Evolutionary conservation across 1,140 invertebrate species (phyloP).

Genomic region (Bombus affinis): DNA sequence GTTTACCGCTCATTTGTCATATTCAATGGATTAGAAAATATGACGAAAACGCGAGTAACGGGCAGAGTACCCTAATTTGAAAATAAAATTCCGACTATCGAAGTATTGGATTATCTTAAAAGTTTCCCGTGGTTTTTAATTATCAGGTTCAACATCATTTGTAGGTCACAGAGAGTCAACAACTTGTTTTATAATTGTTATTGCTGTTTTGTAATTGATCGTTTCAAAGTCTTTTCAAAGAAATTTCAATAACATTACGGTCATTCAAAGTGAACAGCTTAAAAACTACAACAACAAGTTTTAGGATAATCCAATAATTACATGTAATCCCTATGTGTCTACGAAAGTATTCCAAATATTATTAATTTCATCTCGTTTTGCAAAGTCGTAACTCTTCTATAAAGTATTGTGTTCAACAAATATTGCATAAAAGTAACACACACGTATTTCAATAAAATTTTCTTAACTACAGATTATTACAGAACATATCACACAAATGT

Average conservation of each 20-base stretch:
- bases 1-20: slow-evolving; percentile 73
- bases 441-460: slow-evolving; percentile 10
- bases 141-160: neutral
- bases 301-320: neutral
- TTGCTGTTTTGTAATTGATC: neutral
- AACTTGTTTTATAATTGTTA: neutral
- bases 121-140: neutral
- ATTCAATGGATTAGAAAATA: slow-evolving; percentile 73
- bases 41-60: slow-evolving; percentile 62
- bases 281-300: neutral
- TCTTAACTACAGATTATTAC: slow-evolving; percentile 12
- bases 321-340: neutral
- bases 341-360: slow-evolving; percentile 9
- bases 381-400: neutral
- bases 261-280: neutral
- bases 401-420: slow-evolving; percentile 15
- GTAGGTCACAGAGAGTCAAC: neutral
- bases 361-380: slow-evolving; percentile 3
- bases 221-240: neutral
- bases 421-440: neutral
- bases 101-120: neutral
- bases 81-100: neutral
- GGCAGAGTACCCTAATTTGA: slow-evolving; percentile 76
- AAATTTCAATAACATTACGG: neutral
- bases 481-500: slow-evolving; percentile 29